Evolutionary conservation across 2,797 vertebrate species (phyloP), one percentile per base, ranked within the genome.

Genomic region (Eulemur albifrons): DNA sequence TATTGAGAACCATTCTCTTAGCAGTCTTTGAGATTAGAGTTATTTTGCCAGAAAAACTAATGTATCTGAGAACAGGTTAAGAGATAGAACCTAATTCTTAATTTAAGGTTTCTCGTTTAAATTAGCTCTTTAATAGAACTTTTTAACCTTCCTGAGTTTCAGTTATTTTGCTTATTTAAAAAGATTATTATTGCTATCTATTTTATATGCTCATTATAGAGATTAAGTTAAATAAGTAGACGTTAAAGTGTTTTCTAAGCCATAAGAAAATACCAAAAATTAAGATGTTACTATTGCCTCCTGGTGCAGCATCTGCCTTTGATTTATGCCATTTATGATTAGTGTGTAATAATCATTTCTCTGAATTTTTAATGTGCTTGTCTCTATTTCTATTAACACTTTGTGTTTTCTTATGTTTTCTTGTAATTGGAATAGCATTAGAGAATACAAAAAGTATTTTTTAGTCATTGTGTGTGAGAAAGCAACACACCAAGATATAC

Each of bases 391-490:
- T 94, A 86, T 96, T 81, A 96, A 81, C 54, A 69, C 90, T 80
- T 97, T 86, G n/a, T 93, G 45, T 97, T 96, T 97, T 92, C 96
- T 97, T 90, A 92, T 73, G 95, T 96, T 97, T 77, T 90, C 40
- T 96, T 97, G 61, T 90, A 98, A 95, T 97, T 98, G 98, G 87
- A 98, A 96, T 98, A 92, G 96, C 81, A 95, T 93, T 88, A 96
- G 93, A 97, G 94, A 94, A 94, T 70, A 69, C 69, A 90, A 90
- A 59, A 93, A 40, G 63, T 92, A 12, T 86, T 95, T 97, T 96
- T 80, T 83, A 96, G 70, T 84, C 90, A 94, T 97, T 97, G 91
- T 98, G 96, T 98, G 98, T 98, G 98, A 98, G 97, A 98, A 97
- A 98, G 95, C 97, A 97, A 96, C 92, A 90, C 93, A 87, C 81